Evolutionary conservation across 2,888 invertebrate genomes (phyloP).

Genomic region (Dynastes tityus): DNA sequence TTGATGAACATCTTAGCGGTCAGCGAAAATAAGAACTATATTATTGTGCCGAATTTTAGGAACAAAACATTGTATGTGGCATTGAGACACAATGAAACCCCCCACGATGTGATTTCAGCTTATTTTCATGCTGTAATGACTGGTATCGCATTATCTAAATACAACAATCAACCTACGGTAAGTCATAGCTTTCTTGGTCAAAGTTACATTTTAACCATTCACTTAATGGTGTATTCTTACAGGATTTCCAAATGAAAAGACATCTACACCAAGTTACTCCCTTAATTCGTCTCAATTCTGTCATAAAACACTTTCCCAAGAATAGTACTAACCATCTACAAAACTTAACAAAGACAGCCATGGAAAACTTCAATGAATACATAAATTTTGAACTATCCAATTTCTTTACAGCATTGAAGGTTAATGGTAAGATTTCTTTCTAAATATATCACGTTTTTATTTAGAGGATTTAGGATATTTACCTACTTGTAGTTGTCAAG

Average conservation of each 20-base stretch:
- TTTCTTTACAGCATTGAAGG: conserved; percentile 65
- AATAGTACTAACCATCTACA: conserved; percentile 54
- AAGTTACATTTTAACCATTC: background rate
- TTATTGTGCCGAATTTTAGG: conserved; percentile 72
- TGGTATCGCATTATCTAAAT: conserved; percentile 68
- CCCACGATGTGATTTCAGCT: conserved; percentile 76
- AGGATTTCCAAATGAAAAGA: conserved; percentile 65
- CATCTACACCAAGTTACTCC: conserved; percentile 66
- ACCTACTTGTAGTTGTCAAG: no score
- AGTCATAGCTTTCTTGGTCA: conserved; percentile 48
- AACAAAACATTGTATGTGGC: conserved; percentile 73
- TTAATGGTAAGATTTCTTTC: conserved; percentile 63
- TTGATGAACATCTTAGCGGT: conserved; percentile 69
- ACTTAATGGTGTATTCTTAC: conserved; percentile 47
- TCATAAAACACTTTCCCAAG: conserved; percentile 63
- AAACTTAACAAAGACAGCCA: conserved; percentile 61
- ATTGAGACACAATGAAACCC: conserved; percentile 72
- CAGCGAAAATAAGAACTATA: conserved; percentile 73
- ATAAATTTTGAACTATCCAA: conserved; percentile 64
- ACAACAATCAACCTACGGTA: conserved; percentile 65
- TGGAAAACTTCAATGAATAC: conserved; percentile 64
- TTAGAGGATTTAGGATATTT: no score
- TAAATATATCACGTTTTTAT: background rate
- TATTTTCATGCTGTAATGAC: conserved; percentile 81
- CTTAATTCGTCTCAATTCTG: conserved; percentile 62